phyloP scores from a whole-genome alignment of 1,140 invertebrate genomes.

The Leptopilina boulardi region DNA sequence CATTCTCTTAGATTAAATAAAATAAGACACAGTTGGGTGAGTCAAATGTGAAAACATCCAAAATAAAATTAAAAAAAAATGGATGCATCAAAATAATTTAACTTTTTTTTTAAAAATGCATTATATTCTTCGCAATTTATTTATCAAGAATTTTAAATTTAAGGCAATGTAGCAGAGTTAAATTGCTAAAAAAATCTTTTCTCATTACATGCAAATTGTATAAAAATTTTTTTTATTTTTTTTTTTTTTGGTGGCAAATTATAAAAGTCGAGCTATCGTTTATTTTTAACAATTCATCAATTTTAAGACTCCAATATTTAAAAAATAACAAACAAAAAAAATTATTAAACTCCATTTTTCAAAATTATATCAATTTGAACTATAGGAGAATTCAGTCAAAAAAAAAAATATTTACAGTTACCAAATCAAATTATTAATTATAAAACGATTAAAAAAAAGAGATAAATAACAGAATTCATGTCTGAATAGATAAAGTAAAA shows the following conservation, averaged over 20 bases:
- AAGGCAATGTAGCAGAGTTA: constrained; percentile 40
- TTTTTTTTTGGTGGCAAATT: too few relatives aligned
- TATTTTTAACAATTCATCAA: background rate
- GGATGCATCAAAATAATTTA: constrained; percentile 55
- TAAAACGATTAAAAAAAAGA: background rate
- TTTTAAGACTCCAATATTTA: background rate
- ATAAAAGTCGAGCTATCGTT: too few relatives aligned
- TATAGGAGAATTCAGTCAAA: constrained; percentile 2
- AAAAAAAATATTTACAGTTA: constrained; percentile 2
- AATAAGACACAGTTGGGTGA: background rate
- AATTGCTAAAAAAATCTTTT: constrained; percentile 34
- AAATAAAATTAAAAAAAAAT: constrained; percentile 42
- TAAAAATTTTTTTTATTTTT: background rate
- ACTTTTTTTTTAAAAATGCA: constrained; percentile 36
- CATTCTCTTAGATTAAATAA: constrained; percentile 7
- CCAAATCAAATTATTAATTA: constrained; percentile 3
- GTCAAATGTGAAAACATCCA: constrained; percentile 45
- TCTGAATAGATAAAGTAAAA: background rate
- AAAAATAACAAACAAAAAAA: background rate
- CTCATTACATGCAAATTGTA: background rate
- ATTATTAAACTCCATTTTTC: constrained; percentile 15
- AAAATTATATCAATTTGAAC: constrained; percentile 35
- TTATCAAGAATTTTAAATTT: constrained; percentile 40
- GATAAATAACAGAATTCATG: background rate
- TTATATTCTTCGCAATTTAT: constrained; percentile 37